Conservation (phyloP, 1,140 invertebrate species). For the Pseudobourletiella spinata region DNA sequence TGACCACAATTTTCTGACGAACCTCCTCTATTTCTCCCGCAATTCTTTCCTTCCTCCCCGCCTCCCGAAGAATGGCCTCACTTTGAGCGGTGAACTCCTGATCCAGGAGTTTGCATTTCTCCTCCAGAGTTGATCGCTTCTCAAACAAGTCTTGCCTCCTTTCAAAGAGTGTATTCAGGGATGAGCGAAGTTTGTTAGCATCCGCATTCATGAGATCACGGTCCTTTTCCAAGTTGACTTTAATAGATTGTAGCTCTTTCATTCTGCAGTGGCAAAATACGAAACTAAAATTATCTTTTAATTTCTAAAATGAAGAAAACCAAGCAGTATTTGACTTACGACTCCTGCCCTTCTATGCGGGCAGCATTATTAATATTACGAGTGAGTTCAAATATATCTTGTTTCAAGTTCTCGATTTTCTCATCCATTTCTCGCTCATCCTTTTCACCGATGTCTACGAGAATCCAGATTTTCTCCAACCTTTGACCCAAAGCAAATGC, state of each 20-base stretch:
- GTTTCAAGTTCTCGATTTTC: conserved; percentile 18
- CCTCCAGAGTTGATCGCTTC: conserved; percentile 3
- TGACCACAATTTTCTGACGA: background rate
- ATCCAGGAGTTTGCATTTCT: conserved; percentile 3
- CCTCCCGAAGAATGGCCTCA: conserved; percentile 16
- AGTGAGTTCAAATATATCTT: conserved; percentile 22
- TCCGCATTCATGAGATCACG: conserved; percentile 11
- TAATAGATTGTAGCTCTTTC: conserved; percentile 11
- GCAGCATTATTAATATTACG: conserved; percentile 15
- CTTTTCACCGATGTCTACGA: conserved; percentile 14
- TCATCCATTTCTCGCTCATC: conserved; percentile 8
- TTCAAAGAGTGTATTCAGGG: background rate
- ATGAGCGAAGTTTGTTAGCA: background rate
- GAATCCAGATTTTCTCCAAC: conserved; percentile 19
- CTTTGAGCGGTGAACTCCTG: conserved; percentile 5
- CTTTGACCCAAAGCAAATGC: background rate
- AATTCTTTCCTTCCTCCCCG: conserved; percentile 7
- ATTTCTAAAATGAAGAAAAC: too few species aligned
- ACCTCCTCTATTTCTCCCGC: conserved; percentile 4
- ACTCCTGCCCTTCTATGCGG: conserved; percentile 14
- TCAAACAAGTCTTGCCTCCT: conserved; percentile 6
- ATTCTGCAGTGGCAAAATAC: conserved; percentile 9
- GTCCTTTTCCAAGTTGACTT: conserved; percentile 10
- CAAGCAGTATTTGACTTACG: conserved; percentile 17
- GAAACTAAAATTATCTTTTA: too few species aligned